These are phyloP conservation scores for Caenorhabditis becei DNA, from an alignment of 2,888 invertebrate genomes.

Conservation along the genomic window DNA sequence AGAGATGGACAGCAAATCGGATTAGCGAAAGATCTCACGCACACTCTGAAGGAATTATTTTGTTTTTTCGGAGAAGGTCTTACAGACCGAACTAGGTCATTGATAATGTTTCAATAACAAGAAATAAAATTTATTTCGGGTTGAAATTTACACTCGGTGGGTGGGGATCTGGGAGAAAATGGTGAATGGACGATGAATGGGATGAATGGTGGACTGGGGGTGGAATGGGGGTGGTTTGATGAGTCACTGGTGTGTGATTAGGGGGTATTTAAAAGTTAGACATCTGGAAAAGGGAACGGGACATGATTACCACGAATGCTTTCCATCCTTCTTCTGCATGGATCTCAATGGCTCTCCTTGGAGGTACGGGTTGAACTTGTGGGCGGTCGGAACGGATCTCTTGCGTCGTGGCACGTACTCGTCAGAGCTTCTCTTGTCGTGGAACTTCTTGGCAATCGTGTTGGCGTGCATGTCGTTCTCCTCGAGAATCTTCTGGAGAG, in stretches of 20 bases:
- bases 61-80: background rate
- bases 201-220: slow-evolving; percentile 23
- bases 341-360: slow-evolving; percentile 77
- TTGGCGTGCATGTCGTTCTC: slow-evolving; percentile 79
- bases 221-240: background rate
- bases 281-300: background rate
- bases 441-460: slow-evolving; percentile 81
- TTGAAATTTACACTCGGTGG: slow-evolving; percentile 45
- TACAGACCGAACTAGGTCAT: background rate
- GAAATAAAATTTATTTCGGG: slow-evolving; percentile 57
- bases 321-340: slow-evolving; percentile 80
- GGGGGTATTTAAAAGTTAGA: background rate
- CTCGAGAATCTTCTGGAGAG: slow-evolving; percentile 76
- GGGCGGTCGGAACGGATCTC: slow-evolving; percentile 68
- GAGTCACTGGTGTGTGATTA: background rate
- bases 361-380: slow-evolving; percentile 78
- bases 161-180: background rate
- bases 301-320: slow-evolving; percentile 55
- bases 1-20: background rate
- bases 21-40: slow-evolving; percentile 2
- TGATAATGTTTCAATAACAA: slow-evolving; percentile 33
- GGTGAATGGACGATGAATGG: slow-evolving; percentile 20
- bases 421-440: slow-evolving; percentile 76
- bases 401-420: slow-evolving; percentile 77
- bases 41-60: background rate